These are phyloP conservation scores for Leucoma salicis DNA, from an alignment of 2,888 invertebrate species.

Conservation along the genomic window DNA sequence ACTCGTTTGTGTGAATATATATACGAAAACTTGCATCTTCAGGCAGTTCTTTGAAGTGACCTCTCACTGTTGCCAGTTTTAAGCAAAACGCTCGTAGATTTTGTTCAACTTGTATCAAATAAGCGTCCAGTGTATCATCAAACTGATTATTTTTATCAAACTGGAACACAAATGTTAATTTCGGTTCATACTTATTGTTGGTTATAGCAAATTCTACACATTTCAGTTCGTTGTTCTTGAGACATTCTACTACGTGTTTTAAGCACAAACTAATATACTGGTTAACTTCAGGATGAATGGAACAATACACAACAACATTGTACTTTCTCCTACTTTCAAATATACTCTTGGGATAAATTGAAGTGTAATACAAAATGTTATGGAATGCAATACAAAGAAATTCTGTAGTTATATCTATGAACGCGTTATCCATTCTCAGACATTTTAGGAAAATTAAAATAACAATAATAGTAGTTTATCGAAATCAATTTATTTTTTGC, in stretches of 20 bases:
- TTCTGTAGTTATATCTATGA: slow-evolving; percentile 83
- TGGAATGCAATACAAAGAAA: slow-evolving; percentile 86
- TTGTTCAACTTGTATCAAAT: slow-evolving; percentile 84
- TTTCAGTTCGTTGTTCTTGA: slow-evolving; percentile 72
- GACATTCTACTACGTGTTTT: slow-evolving; percentile 72
- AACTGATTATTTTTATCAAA: slow-evolving; percentile 45
- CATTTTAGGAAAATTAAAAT: no score
- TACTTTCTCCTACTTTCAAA: slow-evolving; percentile 85
- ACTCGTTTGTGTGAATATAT: slow-evolving; percentile 82
- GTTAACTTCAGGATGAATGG: slow-evolving; percentile 85
- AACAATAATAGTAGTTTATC: no score
- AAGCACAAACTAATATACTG: slow-evolving; percentile 83
- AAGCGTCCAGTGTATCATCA: slow-evolving; percentile 77
- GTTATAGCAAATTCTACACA: slow-evolving; percentile 77
- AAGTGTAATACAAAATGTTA: slow-evolving; percentile 81
- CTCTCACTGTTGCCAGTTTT: slow-evolving; percentile 73
- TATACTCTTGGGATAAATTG: slow-evolving; percentile 84
- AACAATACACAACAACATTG: slow-evolving; percentile 81
- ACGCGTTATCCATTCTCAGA: slow-evolving; percentile 70
- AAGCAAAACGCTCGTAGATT: slow-evolving; percentile 83
- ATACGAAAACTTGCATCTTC: slow-evolving; percentile 83
- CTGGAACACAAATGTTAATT: slow-evolving; percentile 63
- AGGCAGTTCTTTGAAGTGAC: slow-evolving; percentile 74
- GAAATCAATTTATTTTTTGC: no score
- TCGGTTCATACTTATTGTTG: slow-evolving; percentile 44